Conservation (phyloP, 2,797 vertebrate species). For the Typhlichthys subterraneus region DNA sequence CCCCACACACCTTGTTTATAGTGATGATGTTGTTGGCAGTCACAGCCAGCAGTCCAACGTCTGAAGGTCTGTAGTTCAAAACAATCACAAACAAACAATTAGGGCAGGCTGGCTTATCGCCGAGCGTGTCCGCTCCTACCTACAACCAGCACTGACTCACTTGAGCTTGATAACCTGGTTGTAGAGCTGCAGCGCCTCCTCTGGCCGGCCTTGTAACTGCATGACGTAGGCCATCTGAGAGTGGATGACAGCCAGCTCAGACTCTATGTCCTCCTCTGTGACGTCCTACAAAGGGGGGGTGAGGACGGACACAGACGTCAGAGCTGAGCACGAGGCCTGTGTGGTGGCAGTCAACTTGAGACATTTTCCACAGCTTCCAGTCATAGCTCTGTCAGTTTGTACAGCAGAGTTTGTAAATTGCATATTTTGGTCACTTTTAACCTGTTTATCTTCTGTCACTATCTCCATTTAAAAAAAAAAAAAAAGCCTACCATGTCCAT, state of each 20-base stretch:
- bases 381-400: too few relatives aligned
- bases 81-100: conserved; percentile 3
- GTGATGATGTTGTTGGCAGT: conserved; percentile 99
- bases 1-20: conserved; percentile 89
- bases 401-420: too few relatives aligned
- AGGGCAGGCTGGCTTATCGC: too few relatives aligned
- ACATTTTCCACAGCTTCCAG: too few relatives aligned
- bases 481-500: too few relatives aligned
- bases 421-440: too few relatives aligned
- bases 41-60: conserved; percentile 94
- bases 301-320: background rate
- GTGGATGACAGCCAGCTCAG: conserved; percentile 95
- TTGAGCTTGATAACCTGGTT: conserved; percentile 99
- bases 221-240: conserved; percentile 97
- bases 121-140: too few relatives aligned
- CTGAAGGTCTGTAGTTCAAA: conserved; percentile 84
- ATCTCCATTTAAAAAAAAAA: too few relatives aligned
- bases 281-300: conserved; percentile 66
- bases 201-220: conserved; percentile 89
- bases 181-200: conserved; percentile 95
- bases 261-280: conserved; percentile 90
- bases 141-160: conserved; percentile 68
- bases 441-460: too few relatives aligned
- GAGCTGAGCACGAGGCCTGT: too few relatives aligned
- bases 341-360: too few relatives aligned